These are phyloP conservation scores for Scaptomyza cyrtandrae DNA, from an alignment of 2,888 invertebrate species.

Conservation along the genomic window DNA sequence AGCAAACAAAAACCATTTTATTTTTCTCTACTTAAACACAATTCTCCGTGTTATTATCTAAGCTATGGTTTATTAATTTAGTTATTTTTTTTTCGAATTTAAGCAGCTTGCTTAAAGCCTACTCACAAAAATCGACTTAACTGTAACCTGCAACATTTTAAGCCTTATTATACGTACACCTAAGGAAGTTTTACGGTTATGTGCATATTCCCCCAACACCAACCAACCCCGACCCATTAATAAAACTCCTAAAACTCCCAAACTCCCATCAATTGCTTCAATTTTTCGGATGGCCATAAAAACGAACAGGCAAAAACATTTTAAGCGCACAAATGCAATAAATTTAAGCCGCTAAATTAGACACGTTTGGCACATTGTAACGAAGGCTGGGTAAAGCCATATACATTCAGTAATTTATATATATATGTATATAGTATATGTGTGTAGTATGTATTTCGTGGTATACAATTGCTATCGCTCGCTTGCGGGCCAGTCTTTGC, in stretches of 20 bases:
- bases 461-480: constrained; percentile 23
- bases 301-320: constrained; percentile 64
- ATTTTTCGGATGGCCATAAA: constrained; percentile 52
- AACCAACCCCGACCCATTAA: neutral
- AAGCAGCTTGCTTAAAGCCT: neutral
- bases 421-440: neutral
- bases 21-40: neutral
- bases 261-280: constrained; percentile 47
- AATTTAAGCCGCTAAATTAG: constrained; percentile 74
- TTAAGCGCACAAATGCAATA: constrained; percentile 69
- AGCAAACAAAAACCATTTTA: neutral
- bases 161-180: constrained; percentile 8
- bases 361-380: constrained; percentile 65
- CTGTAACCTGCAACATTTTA: neutral
- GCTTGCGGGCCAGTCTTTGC: constrained; percentile 11
- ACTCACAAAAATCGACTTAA: neutral
- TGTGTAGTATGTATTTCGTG: neutral
- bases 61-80: too few species aligned
- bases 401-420: constrained; percentile 6
- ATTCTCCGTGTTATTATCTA: neutral
- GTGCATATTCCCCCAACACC: constrained; percentile 9
- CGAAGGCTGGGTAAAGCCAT: neutral
- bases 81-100: neutral
- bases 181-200: constrained; percentile 34
- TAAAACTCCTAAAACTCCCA: constrained; percentile 25